These are phyloP conservation scores for Agrochola litura DNA, from an alignment of 2,888 invertebrate genomes.

Conservation along the genomic window DNA sequence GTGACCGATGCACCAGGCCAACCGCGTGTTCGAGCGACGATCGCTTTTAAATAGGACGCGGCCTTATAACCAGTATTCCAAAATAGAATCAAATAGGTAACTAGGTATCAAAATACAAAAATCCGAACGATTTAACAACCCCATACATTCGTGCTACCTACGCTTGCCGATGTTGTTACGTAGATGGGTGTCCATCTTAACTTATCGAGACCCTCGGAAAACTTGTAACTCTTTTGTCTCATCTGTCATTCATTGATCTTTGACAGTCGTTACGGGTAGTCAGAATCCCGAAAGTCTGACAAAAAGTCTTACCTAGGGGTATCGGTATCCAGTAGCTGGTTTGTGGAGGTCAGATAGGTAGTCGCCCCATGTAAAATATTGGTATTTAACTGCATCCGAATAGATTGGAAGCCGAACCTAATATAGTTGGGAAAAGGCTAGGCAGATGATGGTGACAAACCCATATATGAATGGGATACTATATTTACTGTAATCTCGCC, in stretches of 20 bases:
- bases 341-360: not conserved
- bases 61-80: too few relatives aligned
- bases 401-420: not conserved
- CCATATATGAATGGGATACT: not conserved
- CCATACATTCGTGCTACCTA: too few relatives aligned
- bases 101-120: not conserved
- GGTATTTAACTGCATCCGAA: not conserved
- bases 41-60: too few relatives aligned
- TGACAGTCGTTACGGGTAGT: not conserved
- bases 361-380: not conserved
- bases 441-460: not conserved
- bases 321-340: too few relatives aligned
- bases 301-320: not conserved
- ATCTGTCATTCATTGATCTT: too few relatives aligned
- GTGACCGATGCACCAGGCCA: too few relatives aligned
- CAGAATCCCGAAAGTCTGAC: not conserved
- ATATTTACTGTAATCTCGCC: slow-evolving; percentile 15
- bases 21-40: too few relatives aligned
- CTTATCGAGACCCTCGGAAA: too few relatives aligned
- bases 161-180: not conserved
- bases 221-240: too few relatives aligned
- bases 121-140: not conserved
- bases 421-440: not conserved
- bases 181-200: not conserved
- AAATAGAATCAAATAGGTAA: not conserved